phyloP scores from a whole-genome alignment of 2,888 invertebrate species.

The Tachina grossa region DNA sequence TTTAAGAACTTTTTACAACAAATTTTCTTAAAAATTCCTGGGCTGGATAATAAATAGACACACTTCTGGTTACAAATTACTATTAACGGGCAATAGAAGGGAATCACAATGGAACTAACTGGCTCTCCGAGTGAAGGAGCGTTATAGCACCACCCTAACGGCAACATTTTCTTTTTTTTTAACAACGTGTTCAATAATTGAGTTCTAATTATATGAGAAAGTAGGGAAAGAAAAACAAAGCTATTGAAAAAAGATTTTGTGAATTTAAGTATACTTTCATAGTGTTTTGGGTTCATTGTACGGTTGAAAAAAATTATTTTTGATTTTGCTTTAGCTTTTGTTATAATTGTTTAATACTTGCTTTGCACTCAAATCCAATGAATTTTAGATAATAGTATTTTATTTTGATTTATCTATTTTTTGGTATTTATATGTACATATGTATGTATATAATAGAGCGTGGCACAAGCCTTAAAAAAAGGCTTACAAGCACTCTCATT shows the following conservation, averaged over 20 bases:
- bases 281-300: conserved; percentile 42
- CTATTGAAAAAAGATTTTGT: conserved; percentile 41
- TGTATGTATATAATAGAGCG: too few species aligned
- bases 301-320: conserved; percentile 27
- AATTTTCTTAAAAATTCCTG: too few species aligned
- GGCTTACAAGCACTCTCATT: too few species aligned
- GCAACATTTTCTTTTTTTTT: neutral
- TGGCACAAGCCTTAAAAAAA: too few species aligned
- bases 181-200: conserved; percentile 64
- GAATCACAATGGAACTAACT: too few species aligned
- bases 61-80: too few species aligned
- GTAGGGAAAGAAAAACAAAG: neutral
- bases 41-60: too few species aligned
- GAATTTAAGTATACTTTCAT: conserved; percentile 14
- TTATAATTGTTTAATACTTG: neutral
- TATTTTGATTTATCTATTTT: neutral
- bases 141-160: neutral
- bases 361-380: neutral
- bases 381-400: neutral
- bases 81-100: too few species aligned
- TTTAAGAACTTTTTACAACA: too few species aligned
- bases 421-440: neutral
- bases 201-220: conserved; percentile 65
- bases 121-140: too few species aligned
- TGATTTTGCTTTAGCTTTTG: neutral